A percentile compares a stretch with the other conserved stretches of the same genome.
phyloP scores from a whole-genome alignment of 2,113 vertebrate genomes.

The Atlantisia rogersi region DNA sequence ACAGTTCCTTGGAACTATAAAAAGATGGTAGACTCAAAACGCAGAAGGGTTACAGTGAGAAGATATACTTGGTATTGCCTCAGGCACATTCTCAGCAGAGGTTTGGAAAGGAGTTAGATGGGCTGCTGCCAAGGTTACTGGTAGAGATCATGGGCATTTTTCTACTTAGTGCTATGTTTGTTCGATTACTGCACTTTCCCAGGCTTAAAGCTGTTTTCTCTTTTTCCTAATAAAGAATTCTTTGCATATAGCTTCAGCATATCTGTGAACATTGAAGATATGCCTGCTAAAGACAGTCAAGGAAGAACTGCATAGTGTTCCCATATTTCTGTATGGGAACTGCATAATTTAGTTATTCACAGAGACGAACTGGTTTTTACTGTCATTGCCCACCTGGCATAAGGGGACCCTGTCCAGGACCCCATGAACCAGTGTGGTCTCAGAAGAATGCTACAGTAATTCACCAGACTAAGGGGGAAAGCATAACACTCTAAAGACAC shows the following conservation, averaged over 20 bases:
- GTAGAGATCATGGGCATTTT: neutral
- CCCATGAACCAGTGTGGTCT: neutral
- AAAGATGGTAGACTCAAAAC: neutral
- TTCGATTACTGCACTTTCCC: neutral
- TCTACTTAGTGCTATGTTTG: neutral
- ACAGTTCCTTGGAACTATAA: neutral
- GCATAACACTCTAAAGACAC: neutral
- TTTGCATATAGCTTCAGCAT: neutral
- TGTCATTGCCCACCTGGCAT: neutral
- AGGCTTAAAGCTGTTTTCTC: neutral
- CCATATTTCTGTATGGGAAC: neutral
- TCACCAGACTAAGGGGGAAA: neutral
- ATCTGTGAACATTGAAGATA: neutral
- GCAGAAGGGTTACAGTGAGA: neutral
- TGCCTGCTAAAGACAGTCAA: neutral
- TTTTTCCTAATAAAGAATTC: neutral
- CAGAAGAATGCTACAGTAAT: neutral
- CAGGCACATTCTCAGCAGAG: neutral
- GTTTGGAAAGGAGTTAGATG: conserved; percentile 4
- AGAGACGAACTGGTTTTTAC: neutral
- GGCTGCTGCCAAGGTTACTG: neutral
- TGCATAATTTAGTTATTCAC: neutral
- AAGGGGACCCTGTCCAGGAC: neutral
- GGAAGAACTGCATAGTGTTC: neutral
- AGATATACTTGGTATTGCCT: neutral